phyloP scores from a whole-genome alignment of 2,113 vertebrate species.

The Dendropsophus ebraccatus region DNA sequence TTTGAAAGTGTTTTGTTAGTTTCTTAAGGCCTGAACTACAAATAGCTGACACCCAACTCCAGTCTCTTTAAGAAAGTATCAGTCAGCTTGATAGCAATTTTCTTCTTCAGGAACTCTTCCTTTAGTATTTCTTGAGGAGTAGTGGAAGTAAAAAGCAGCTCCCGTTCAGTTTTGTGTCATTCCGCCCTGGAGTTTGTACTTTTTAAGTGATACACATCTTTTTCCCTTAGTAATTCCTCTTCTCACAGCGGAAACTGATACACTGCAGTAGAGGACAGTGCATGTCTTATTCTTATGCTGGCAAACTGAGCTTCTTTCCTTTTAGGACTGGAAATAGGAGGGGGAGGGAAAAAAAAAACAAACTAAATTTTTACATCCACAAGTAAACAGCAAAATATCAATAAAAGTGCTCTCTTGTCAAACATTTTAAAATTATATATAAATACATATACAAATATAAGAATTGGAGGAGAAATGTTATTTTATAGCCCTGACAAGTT shows the following conservation, averaged over 20 bases:
- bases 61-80: slow-evolving; percentile 35
- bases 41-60: slow-evolving; percentile 5
- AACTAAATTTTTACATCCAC: neutral
- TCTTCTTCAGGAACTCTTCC: slow-evolving; percentile 47
- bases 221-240: slow-evolving; percentile 26
- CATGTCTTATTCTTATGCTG: slow-evolving; percentile 64
- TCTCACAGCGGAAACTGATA: slow-evolving; percentile 5
- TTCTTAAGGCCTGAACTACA: slow-evolving; percentile 47
- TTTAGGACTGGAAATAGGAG: slow-evolving; percentile 68
- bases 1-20: neutral
- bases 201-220: slow-evolving; percentile 13
- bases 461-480: too few species aligned
- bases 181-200: slow-evolving; percentile 30
- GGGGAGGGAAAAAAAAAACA: slow-evolving; percentile 15
- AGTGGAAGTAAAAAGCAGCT: slow-evolving; percentile 2
- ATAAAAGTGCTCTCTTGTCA: neutral
- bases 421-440: neutral
- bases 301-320: slow-evolving; percentile 75
- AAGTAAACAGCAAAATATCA: neutral
- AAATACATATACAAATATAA: too few species aligned
- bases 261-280: slow-evolving; percentile 4
- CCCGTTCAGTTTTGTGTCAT: slow-evolving; percentile 23
- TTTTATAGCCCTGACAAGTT: too few species aligned
- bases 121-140: neutral
- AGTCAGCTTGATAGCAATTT: slow-evolving; percentile 25